These are phyloP conservation scores for Maccullochella peelii DNA, from an alignment of 2,113 vertebrate genomes.

Conservation along the genomic window DNA sequence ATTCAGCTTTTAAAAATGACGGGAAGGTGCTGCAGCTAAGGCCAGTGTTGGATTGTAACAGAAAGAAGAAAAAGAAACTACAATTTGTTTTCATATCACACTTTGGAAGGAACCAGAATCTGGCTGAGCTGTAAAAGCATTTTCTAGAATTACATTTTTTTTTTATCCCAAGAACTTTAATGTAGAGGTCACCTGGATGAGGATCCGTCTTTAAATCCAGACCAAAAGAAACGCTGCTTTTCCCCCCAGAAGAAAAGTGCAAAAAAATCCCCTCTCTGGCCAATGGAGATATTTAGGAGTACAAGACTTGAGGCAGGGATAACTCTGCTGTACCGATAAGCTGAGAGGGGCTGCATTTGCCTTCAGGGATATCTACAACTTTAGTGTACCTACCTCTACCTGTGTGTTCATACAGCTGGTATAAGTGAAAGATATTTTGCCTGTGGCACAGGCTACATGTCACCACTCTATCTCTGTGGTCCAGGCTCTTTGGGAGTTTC, in stretches of 20 bases:
- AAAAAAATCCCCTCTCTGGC: constrained; percentile 7
- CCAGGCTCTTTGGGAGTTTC: constrained; percentile 41
- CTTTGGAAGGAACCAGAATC: constrained; percentile 1
- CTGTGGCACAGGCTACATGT: constrained; percentile 36
- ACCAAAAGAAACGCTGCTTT: constrained; percentile 39
- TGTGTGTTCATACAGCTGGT: constrained; percentile 42
- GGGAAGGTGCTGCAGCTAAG: background rate
- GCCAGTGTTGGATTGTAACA: background rate
- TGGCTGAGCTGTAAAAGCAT: constrained; percentile 12
- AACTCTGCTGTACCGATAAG: constrained; percentile 52
- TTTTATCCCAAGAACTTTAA: constrained; percentile 22
- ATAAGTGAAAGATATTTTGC: constrained; percentile 31
- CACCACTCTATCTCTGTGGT: constrained; percentile 31
- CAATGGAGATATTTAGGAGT: constrained; percentile 40
- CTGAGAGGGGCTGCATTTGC: constrained; percentile 34
- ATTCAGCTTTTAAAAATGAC: constrained; percentile 35
- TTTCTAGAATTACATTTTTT: background rate
- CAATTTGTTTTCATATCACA: constrained; percentile 7
- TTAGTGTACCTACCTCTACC: constrained; percentile 22
- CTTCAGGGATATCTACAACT: constrained; percentile 46
- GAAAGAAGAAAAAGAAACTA: background rate
- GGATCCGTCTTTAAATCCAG: constrained; percentile 13
- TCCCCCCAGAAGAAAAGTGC: background rate
- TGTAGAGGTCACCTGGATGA: constrained; percentile 44
- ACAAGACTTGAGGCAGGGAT: constrained; percentile 47